Evolutionary conservation across 2,888 invertebrate species (phyloP).

Genomic region (Stenichneumon culpator): DNA sequence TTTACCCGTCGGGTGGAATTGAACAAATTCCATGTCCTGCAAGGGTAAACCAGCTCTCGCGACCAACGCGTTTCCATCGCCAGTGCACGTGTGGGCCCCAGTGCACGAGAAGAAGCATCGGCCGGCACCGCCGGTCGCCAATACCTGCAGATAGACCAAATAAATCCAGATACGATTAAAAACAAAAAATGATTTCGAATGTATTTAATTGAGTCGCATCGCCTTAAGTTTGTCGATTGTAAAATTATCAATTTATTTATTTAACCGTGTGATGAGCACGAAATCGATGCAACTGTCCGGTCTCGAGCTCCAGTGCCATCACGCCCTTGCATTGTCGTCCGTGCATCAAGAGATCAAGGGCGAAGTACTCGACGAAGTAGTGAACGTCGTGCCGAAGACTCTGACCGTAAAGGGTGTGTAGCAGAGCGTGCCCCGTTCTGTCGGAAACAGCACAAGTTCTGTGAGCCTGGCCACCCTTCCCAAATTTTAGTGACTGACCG

Average conservation of each 20-base stretch:
- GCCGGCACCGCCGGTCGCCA: conserved; percentile 81
- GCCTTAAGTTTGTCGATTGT: background rate
- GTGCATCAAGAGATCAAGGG: conserved; percentile 90
- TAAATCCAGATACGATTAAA: background rate
- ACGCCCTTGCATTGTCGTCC: conserved; percentile 88
- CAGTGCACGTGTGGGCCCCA: conserved; percentile 99
- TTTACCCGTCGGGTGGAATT: conserved; percentile 98
- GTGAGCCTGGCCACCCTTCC: conserved; percentile 89
- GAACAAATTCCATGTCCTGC: conserved; percentile 99
- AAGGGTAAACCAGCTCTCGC: conserved; percentile 96
- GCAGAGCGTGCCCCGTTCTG: conserved; percentile 89
- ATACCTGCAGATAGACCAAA: conserved; percentile 70
- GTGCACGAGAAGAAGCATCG: conserved; percentile 97
- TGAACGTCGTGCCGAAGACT: conserved; percentile 89
- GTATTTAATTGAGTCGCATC: background rate
- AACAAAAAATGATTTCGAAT: background rate
- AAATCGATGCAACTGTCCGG: conserved; percentile 90
- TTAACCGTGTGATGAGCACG: conserved; percentile 86
- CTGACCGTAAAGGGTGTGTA: conserved; percentile 91
- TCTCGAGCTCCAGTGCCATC: conserved; percentile 89
- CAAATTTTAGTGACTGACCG: conserved; percentile 89
- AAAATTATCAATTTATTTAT: background rate
- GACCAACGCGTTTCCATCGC: conserved; percentile 98
- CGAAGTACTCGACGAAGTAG: conserved; percentile 91
- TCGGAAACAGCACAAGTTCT: conserved; percentile 90